Conservation (phyloP, 2,113 vertebrate species). For the Nycticorax nycticorax region DNA sequence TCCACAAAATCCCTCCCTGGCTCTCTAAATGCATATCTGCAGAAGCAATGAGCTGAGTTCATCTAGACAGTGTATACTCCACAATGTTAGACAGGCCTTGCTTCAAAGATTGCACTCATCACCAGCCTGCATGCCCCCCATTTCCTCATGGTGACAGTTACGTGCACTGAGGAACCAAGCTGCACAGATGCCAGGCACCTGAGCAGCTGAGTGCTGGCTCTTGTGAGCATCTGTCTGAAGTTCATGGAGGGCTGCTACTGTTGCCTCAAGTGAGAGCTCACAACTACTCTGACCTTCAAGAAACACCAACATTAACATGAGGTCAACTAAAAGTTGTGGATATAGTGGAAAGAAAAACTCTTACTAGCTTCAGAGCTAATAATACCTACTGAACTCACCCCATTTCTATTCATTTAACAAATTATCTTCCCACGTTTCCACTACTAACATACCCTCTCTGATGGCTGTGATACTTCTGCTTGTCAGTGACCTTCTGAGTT, state of each 20-base stretch:
- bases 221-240: not conserved
- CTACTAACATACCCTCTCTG: not conserved
- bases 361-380: not conserved
- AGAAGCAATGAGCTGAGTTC: not conserved
- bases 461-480: not conserved
- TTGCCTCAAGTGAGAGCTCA: not conserved
- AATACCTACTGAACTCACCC: not conserved
- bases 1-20: not conserved
- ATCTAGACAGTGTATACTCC: not conserved
- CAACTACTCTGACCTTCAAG: not conserved
- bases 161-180: not conserved
- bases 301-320: not conserved
- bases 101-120: not conserved
- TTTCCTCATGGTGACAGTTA: not conserved
- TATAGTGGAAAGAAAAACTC: not conserved
- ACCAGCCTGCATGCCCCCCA: not conserved
- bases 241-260: not conserved
- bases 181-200: fast-evolving
- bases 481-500: not conserved
- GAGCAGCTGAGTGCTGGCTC: not conserved
- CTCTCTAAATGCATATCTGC: not conserved
- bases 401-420: not conserved
- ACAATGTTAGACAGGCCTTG: not conserved
- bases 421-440: not conserved
- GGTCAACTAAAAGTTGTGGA: not conserved